Percentiles rank a stretch among this genome's conserved stretches.
These are phyloP conservation scores for Lasius platythorax DNA, from an alignment of 2,888 invertebrate species.

Conservation along the genomic window DNA sequence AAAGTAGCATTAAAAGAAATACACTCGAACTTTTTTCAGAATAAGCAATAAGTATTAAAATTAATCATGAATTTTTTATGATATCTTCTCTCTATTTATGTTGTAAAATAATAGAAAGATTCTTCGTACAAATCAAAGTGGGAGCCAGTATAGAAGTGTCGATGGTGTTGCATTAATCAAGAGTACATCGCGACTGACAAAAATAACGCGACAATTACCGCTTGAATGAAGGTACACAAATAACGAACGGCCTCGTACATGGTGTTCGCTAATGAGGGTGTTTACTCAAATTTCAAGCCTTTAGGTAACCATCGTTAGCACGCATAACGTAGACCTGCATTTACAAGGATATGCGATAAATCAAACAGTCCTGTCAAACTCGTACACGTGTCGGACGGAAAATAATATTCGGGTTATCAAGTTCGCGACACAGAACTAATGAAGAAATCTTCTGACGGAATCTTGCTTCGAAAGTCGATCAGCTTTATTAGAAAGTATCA, in stretches of 20 bases:
- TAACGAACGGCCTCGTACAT: neutral
- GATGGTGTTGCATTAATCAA: neutral
- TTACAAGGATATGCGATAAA: constrained; percentile 19
- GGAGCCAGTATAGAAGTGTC: neutral
- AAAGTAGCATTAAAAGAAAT: neutral
- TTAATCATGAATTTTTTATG: neutral
- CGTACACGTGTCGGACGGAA: neutral
- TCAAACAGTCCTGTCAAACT: neutral
- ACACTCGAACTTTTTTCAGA: neutral
- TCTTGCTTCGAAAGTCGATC: neutral
- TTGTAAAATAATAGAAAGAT: neutral
- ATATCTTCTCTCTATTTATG: neutral
- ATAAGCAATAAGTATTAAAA: neutral
- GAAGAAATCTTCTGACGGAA: neutral
- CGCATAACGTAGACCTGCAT: constrained; percentile 6
- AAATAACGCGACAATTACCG: constrained; percentile 1
- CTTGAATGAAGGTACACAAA: constrained; percentile 7
- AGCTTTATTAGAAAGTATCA: neutral
- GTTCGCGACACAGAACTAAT: neutral
- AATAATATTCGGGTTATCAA: neutral
- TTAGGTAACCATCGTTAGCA: constrained; percentile 23
- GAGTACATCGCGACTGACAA: neutral
- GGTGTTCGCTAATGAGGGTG: constrained; percentile 28
- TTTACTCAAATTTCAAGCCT: constrained; percentile 43
- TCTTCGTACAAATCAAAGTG: neutral